Base-by-base conservation (phyloP, 2,113 vertebrate genomes). In the Centropristis striata region DNA sequence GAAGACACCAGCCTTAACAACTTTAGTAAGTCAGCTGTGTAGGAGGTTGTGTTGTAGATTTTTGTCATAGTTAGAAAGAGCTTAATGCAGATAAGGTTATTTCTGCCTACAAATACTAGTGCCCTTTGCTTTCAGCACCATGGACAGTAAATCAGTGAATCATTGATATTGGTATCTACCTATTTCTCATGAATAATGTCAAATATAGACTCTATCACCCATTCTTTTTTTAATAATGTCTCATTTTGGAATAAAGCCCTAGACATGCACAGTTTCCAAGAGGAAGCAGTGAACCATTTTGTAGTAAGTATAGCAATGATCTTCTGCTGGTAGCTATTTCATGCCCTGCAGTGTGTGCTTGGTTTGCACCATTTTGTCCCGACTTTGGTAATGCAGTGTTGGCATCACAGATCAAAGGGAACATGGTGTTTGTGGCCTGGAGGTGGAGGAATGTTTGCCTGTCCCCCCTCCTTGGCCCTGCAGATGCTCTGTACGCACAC, bases 401-500 rank as follows among this genome's bases (percentile, higher is more conserved):
- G 44, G 85, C 77, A 32, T 71, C 71, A 27, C 74, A 83, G 47
- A 90, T 92, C 71, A 89, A 88, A 91, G 71, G 69, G 57, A 71
- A 58, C 65, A 44, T 25, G 32, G 63, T 75, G 80, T 41, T 68
- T 63, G 63, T 65, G 51, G 68, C 50, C 50, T 21, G 1, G 4
- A 70, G 68, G 20, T 76, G 61, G 10, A 61, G 61, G 27, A 60
- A 71, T 73, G 65, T 63, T 36, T 53, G 46, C 61, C 15, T 41
- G n/a, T 7, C 21, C 18, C 63, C 18, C 46, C 51, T 41, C 54
- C 15, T 20, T 20, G 25, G 64, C 37, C 44, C 51, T 85, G 25
- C 57, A 20, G 51, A 72, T 61, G 44, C 65, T 44, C 49, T 1
- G 5, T 27, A 16, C 25, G 37, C 64, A 20, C 46, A 80, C 86